These are phyloP conservation scores for Pteronotus mesoamericanus DNA, from an alignment of 2,797 vertebrate genomes.

Conservation along the genomic window DNA sequence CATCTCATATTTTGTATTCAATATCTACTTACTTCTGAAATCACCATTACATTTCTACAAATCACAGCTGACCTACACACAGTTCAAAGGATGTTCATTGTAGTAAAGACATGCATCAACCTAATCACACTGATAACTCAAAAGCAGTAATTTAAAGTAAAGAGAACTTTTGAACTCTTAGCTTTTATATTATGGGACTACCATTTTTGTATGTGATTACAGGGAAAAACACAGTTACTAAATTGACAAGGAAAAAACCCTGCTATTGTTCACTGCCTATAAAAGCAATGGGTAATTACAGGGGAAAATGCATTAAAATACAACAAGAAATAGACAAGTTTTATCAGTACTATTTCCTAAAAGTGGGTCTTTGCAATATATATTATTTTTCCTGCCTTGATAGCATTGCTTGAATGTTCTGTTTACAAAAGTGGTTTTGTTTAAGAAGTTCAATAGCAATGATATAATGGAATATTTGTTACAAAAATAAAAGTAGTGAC, in stretches of 20 bases:
- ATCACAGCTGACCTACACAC: not conserved
- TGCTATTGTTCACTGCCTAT: not conserved
- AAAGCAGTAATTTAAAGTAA: not conserved
- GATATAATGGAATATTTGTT: not conserved
- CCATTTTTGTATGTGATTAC: not conserved
- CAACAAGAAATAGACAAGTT: not conserved
- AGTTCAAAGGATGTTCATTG: not conserved
- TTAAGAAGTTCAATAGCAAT: not conserved
- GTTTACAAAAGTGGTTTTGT: not conserved
- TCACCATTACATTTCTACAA: not conserved
- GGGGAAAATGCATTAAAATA: constrained; percentile 5
- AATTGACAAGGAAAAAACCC: not conserved
- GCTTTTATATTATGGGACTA: not conserved
- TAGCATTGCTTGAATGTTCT: not conserved
- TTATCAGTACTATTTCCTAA: not conserved
- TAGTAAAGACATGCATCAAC: not conserved
- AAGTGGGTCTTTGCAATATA: not conserved
- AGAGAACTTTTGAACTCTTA: constrained; percentile 1
- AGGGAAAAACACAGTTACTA: not conserved
- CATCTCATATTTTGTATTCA: not conserved
- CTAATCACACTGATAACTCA: not conserved
- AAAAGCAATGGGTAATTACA: constrained; percentile 22
- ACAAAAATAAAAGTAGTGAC: not conserved
- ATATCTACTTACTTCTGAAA: not conserved
- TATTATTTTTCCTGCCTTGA: not conserved